These are phyloP conservation scores for Trematomus bernacchii DNA, from an alignment of 2,797 vertebrate genomes.

Conservation along the genomic window DNA sequence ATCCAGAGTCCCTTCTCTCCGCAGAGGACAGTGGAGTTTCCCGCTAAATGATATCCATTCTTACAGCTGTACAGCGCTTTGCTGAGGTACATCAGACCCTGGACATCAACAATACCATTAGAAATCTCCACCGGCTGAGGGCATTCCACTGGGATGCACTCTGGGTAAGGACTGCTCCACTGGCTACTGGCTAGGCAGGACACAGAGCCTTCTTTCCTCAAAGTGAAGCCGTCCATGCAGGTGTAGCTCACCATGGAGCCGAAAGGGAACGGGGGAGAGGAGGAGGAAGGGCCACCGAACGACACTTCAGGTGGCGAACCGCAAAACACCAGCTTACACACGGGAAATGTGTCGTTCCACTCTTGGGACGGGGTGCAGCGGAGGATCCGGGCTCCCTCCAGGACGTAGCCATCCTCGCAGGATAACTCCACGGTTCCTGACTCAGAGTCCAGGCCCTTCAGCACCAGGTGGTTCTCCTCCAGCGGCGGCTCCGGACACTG, in stretches of 20 bases:
- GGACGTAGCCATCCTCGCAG: conserved; percentile 92
- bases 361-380: conserved; percentile 90
- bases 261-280: conserved; percentile 85
- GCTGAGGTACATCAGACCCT: conserved; percentile 97
- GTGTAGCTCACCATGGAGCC: conserved; percentile 88
- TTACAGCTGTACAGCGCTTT: conserved; percentile 95
- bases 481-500: conserved; percentile 94
- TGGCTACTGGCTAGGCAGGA: conserved; percentile 88
- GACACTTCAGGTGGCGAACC: conserved; percentile 89
- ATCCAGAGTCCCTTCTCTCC: conserved; percentile 96
- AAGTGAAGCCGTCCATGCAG: conserved; percentile 93
- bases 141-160: conserved; percentile 95
- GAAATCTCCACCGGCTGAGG: conserved; percentile 93
- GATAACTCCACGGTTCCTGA: conserved; percentile 90
- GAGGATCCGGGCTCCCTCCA: conserved; percentile 89
- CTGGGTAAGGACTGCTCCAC: conserved; percentile 92
- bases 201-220: conserved; percentile 84
- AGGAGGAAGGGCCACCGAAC: conserved; percentile 86
- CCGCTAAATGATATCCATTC: conserved; percentile 90
- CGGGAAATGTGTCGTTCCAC: conserved; percentile 96
- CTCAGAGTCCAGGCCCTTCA: conserved; percentile 87
- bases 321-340: conserved; percentile 92
- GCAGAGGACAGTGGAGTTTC: conserved; percentile 93
- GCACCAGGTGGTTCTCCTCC: conserved; percentile 91
- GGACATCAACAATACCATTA: conserved; percentile 95